Conservation (phyloP, 2,797 vertebrate genomes). For the Darevskia nairensis region DNA sequence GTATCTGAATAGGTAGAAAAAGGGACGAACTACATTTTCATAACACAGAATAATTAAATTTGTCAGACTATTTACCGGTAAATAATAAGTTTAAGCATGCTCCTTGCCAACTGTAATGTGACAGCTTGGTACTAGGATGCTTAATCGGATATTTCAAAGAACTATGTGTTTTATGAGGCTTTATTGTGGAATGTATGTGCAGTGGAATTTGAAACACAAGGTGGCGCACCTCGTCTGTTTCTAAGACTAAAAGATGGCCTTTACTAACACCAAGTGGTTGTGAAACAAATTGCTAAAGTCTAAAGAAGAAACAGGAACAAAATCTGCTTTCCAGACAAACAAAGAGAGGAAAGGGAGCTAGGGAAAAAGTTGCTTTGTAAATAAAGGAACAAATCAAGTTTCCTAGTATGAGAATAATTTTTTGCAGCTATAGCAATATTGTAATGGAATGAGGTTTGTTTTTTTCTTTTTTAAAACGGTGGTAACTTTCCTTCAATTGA, state of each 20-base stretch:
- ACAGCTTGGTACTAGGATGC: background rate
- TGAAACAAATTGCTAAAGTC: conserved; percentile 44
- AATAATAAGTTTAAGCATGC: background rate
- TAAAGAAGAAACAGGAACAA: conserved; percentile 51
- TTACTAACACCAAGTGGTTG: conserved; percentile 7
- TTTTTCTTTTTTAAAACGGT: background rate
- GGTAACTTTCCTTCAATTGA: background rate
- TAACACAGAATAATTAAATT: background rate
- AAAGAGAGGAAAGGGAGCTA: conserved; percentile 35
- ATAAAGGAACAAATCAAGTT: conserved; percentile 9
- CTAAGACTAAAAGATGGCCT: conserved; percentile 43
- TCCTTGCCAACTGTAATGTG: background rate
- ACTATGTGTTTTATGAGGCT: conserved; percentile 13
- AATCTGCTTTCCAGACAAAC: conserved; percentile 46
- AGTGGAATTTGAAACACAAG: conserved; percentile 80
- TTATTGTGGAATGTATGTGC: background rate
- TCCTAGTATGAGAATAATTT: conserved; percentile 8
- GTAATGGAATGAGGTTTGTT: background rate
- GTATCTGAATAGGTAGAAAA: background rate
- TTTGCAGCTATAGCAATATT: conserved; percentile 33
- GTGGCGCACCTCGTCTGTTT: conserved; percentile 82
- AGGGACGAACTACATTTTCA: background rate
- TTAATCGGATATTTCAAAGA: background rate
- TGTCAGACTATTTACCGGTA: background rate
- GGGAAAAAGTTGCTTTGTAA: conserved; percentile 32